Evolutionary conservation across 2,888 invertebrate species (phyloP).

Genomic region (Drosophila helvetica): DNA sequence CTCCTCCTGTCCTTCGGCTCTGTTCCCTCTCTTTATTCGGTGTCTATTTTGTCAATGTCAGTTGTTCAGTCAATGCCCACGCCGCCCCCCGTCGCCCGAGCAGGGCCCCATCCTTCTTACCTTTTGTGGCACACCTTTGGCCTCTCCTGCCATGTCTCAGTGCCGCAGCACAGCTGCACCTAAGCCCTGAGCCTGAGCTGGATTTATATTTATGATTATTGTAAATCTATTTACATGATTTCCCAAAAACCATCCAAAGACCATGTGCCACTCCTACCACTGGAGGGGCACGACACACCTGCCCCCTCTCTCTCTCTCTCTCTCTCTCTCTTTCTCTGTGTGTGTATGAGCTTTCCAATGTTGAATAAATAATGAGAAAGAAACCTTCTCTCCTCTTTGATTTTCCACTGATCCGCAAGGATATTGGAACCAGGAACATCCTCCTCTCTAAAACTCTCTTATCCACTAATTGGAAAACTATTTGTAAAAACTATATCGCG

Average conservation of each 20-base stretch:
- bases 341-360: neutral
- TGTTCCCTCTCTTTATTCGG: slow-evolving; percentile 24
- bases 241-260: slow-evolving; percentile 20
- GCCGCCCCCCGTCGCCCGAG: slow-evolving; percentile 19
- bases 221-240: slow-evolving; percentile 70
- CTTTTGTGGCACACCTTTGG: slow-evolving; percentile 19
- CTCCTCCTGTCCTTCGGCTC: slow-evolving; percentile 39
- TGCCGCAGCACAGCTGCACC: slow-evolving; percentile 37
- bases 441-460: neutral
- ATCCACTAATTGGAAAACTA: neutral
- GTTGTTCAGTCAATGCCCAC: slow-evolving; percentile 55
- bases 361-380: neutral
- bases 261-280: slow-evolving; percentile 5
- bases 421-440: no score
- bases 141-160: neutral
- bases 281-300: neutral
- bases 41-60: slow-evolving; percentile 70
- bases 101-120: neutral
- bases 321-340: neutral
- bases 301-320: no score
- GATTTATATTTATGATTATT: slow-evolving; percentile 73
- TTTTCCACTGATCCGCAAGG: neutral
- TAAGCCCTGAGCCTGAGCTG: slow-evolving; percentile 46
- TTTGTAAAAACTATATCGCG: no score
- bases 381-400: neutral